Conservation (phyloP, 1,140 invertebrate species). For the Luehdorfia chinensis region DNA sequence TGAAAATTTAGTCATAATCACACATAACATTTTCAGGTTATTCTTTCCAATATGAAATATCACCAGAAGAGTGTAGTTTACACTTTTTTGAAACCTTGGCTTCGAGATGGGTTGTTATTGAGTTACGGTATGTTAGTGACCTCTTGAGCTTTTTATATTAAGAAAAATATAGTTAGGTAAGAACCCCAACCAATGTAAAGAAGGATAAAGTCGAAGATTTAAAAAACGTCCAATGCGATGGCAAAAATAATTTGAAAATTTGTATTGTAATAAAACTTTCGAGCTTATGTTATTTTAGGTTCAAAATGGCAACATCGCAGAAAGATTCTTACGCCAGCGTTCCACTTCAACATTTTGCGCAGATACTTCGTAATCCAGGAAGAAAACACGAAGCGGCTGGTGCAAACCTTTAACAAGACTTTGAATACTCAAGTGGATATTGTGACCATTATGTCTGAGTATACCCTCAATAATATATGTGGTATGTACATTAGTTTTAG, state of each 20-base stretch:
- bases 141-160: too few species aligned
- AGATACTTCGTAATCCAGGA: conserved; percentile 76
- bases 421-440: conserved; percentile 20
- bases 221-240: too few species aligned
- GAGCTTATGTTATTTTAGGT: too few species aligned
- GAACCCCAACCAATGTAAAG: too few species aligned
- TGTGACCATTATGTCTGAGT: conserved; percentile 23
- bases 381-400: conserved; percentile 33
- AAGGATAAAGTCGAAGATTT: too few species aligned
- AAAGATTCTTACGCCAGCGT: conserved; percentile 88
- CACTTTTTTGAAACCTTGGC: conserved; percentile 78
- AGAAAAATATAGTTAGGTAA: too few species aligned
- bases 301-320: conserved; percentile 85
- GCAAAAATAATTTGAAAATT: too few species aligned
- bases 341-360: conserved; percentile 90
- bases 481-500: conserved; percentile 15
- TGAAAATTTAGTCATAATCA: too few species aligned
- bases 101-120: conserved; percentile 71
- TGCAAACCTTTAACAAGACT: conserved; percentile 28
- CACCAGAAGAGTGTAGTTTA: conserved; percentile 80
- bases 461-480: conserved; percentile 27
- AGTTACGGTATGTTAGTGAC: conserved; percentile 78
- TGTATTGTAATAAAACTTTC: too few species aligned
- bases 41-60: conserved; percentile 78
- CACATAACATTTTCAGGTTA: conserved; percentile 40